phyloP scores from a whole-genome alignment of 2,888 invertebrate species.

The Tromatobia lineatoria region DNA sequence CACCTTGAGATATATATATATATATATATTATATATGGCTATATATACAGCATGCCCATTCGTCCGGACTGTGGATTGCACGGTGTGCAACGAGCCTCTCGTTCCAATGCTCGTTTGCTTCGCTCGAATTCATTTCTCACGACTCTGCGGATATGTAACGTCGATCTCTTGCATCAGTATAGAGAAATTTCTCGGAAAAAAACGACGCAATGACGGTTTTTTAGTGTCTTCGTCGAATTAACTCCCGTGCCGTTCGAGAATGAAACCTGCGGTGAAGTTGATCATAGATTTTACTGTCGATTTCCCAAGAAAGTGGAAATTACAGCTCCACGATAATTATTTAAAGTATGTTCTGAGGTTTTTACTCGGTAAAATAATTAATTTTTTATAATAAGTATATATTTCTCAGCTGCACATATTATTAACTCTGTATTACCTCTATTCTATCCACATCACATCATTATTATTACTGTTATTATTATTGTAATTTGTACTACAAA shows the following conservation, averaged over 20 bases:
- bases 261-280: background rate
- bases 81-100: slow-evolving; percentile 13
- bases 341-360: background rate
- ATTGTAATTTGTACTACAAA: too few species aligned
- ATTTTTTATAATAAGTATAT: background rate
- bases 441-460: too few species aligned
- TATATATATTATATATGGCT: background rate
- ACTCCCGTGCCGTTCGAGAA: background rate
- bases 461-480: too few species aligned
- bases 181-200: slow-evolving; percentile 23
- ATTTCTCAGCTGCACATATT: background rate
- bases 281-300: background rate
- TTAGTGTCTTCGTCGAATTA: slow-evolving; percentile 5
- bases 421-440: too few species aligned
- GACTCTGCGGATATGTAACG: slow-evolving; percentile 6
- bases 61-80: slow-evolving; percentile 16
- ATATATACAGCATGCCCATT: slow-evolving; percentile 26
- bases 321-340: background rate
- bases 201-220: background rate
- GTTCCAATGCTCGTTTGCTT: slow-evolving; percentile 28
- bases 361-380: background rate
- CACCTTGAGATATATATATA: slow-evolving; percentile 14
- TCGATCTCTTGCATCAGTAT: slow-evolving; percentile 3
- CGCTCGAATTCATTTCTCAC: slow-evolving; percentile 42
- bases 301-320: slow-evolving; percentile 5